Evolutionary conservation across 2,113 vertebrate genomes (phyloP).

Genomic region (Naja naja): DNA sequence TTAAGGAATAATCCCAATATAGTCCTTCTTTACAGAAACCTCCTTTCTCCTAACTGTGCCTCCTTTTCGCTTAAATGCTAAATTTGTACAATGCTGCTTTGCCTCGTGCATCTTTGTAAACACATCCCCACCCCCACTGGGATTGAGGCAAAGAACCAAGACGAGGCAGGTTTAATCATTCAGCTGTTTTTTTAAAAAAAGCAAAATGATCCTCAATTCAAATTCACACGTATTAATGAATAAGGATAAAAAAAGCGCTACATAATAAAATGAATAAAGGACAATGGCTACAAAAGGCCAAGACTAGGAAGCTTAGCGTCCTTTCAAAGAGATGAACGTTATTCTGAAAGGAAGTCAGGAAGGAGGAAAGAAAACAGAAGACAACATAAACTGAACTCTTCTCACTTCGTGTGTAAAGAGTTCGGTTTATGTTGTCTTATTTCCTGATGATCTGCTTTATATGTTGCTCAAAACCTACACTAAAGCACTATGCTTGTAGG

Average conservation of each 20-base stretch:
- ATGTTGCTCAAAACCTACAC: conserved; percentile 21
- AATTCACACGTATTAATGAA: not conserved
- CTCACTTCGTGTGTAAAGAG: not conserved
- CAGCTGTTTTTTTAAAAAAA: not conserved
- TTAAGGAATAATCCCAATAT: not conserved
- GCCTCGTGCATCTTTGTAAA: not conserved
- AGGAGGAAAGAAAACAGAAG: not conserved
- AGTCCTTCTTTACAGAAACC: not conserved
- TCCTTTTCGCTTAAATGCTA: not conserved
- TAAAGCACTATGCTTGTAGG: conserved; percentile 42
- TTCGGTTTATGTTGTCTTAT: too few species aligned
- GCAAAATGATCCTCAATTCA: not conserved
- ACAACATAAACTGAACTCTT: not conserved
- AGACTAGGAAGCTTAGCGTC: not conserved
- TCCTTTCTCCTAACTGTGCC: not conserved
- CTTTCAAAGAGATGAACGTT: not conserved
- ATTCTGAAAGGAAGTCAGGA: not conserved
- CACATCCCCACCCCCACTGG: not conserved
- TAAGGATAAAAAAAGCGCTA: not conserved
- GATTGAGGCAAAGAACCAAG: not conserved
- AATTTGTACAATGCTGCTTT: not conserved
- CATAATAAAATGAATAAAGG: not conserved
- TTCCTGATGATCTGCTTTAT: conserved; percentile 31
- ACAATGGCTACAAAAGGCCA: not conserved
- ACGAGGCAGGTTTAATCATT: not conserved